These are phyloP conservation scores for Monopis laevigella DNA, from an alignment of 2,888 invertebrate genomes.

Conservation along the genomic window DNA sequence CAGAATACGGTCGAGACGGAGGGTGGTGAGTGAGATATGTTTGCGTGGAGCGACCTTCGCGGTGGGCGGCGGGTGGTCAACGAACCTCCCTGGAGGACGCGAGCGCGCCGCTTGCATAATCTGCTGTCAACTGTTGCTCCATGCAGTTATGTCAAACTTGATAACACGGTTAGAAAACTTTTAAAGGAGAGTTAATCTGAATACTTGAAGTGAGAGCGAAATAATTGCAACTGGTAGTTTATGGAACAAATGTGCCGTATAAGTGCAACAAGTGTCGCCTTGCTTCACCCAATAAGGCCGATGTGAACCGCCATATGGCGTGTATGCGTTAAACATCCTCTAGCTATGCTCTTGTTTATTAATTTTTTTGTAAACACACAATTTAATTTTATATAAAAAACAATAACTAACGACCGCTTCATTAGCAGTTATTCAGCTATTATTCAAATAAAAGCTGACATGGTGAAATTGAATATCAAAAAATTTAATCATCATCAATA, in stretches of 20 bases:
- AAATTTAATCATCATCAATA: too few species aligned
- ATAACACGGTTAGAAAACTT: neutral
- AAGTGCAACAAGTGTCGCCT: slow-evolving; percentile 67
- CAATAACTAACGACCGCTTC: too few species aligned
- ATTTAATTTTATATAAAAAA: too few species aligned
- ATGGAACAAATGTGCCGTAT: slow-evolving; percentile 61
- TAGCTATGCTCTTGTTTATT: neutral
- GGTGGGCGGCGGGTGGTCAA: slow-evolving; percentile 63
- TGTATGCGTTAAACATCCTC: slow-evolving; percentile 44
- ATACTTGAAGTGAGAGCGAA: neutral
- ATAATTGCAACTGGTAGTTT: slow-evolving; percentile 27
- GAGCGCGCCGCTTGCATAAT: slow-evolving; percentile 50
- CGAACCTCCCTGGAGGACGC: slow-evolving; percentile 54
- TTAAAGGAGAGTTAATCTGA: too few species aligned
- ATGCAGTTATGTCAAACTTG: slow-evolving; percentile 33
- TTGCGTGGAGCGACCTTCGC: slow-evolving; percentile 47
- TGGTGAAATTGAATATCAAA: too few species aligned
- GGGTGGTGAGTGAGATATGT: slow-evolving; percentile 8
- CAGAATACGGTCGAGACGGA: too few species aligned
- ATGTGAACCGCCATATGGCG: slow-evolving; percentile 58
- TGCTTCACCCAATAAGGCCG: slow-evolving; percentile 57
- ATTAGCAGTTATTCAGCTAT: too few species aligned
- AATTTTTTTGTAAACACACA: too few species aligned
- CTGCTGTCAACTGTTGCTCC: slow-evolving; percentile 28
- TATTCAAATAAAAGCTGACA: too few species aligned